Evolutionary conservation across 2,888 invertebrate species (phyloP), one percentile per base, ranked within the genome.

Genomic region (Brachylomia viminalis): DNA sequence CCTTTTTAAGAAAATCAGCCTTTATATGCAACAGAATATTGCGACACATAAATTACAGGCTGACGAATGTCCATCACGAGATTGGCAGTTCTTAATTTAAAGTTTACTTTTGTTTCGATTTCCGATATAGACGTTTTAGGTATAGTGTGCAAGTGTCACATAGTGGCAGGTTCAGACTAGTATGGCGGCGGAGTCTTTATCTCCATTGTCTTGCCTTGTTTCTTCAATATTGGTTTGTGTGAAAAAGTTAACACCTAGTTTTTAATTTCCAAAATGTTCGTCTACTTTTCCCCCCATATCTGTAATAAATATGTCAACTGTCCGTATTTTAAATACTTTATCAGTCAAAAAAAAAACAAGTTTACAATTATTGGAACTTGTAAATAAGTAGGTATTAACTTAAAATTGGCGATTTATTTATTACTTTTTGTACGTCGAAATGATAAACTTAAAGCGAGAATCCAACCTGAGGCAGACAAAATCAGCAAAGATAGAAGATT

Each of bases 1-100:
- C 93, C 93, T 91, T 94, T 91, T 92, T 84, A 78, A 92, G 87
- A 88, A 88, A 87, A 88, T 81, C 83, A 78, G 87, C 80, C 82
- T 42, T 15, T 81, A 85, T 84, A 81, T 64, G 82, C 87, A 83
- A 81, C 72, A 84, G 82, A 59, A 20, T 85, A 88, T 91, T 90
- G 84, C 86, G 68, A 83, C 81, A 83, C 62, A 77, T 91, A 91
- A 91, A 92, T 93, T 91, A 90, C 75, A 77, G 81, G 69, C 86
- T 91, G 90, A 87, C 90, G 89, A 85, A 82, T 80, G 88, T 89
- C 89, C 90, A 86, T 89, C 90, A 88, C 77, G 65, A 72, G 69
- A 86, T 81, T 86, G 84, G 85, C 87, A 86, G 84, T 87, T 84
- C 86, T 88, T 89, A 87, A 85, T 87, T 88, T 86, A 83, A 82